phyloP scores from a whole-genome alignment of 92 coral and sea anemone species.

The Meandrina meandrites region DNA sequence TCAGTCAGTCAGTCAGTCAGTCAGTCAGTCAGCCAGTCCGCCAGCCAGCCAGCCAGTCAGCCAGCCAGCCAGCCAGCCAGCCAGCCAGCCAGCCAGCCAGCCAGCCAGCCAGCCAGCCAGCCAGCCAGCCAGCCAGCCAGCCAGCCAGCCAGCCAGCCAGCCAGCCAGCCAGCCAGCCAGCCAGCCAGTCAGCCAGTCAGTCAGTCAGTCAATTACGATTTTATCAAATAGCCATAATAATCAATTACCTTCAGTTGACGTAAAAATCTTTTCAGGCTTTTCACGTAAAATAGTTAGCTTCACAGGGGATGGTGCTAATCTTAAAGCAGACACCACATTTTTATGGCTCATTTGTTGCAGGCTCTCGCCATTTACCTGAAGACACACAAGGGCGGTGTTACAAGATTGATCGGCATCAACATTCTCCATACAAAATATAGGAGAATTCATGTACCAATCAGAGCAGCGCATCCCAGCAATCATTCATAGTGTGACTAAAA shows the following conservation, averaged over 20 bases:
- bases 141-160: not conserved
- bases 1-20: not conserved
- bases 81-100: not conserved
- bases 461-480: no score
- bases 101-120: not conserved
- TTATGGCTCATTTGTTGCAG: slow-evolving; percentile 51
- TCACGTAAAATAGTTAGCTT: slow-evolving; percentile 62
- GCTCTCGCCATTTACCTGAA: slow-evolving; percentile 64
- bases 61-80: not conserved
- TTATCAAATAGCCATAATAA: no score
- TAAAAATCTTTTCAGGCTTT: slow-evolving; percentile 73
- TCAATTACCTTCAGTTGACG: slow-evolving; percentile 64
- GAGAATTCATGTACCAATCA: no score
- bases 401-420: no score
- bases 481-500: no score
- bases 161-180: not conserved
- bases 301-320: slow-evolving; percentile 71
- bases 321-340: slow-evolving; percentile 66
- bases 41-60: not conserved
- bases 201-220: not conserved
- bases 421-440: not conserved
- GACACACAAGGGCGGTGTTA: not conserved
- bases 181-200: not conserved
- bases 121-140: not conserved
- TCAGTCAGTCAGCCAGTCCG: not conserved